Base-by-base conservation (phyloP, 1,140 invertebrate species). In the Micrasema longulum region DNA sequence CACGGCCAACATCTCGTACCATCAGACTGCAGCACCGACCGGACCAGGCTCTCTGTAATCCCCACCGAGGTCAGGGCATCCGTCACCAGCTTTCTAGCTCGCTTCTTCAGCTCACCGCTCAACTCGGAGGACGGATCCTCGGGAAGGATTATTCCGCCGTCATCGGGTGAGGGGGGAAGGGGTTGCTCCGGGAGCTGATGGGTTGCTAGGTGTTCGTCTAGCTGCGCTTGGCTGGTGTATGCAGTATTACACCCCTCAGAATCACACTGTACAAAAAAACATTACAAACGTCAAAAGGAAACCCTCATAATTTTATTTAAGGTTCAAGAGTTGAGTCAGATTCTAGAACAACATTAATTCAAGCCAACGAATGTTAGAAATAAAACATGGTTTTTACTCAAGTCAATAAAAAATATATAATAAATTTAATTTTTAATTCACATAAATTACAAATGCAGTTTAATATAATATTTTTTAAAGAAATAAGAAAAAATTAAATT, bases 11-110 rank as follows among this genome's bases (percentile, higher is more conserved):
- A 36, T 1, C 67, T 48, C 3, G 45, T 22, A 14, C 70, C 71
- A 18, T 76, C 71, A 22, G 67, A 23, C 7, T 62, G 52, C 36
- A 57, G 38, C n/a, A 60, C 43, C 0, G 63, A 73, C 35, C 26
- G n/a, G 18, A 76, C 50, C 36, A 70, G 67, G 2, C 72, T 57
- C 45, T 76, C 74, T 1, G 31, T 67, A 3, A 76, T 43, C 6
- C 74, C 74, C 57, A 76, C 74, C 1, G 70, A 72, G 6, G 50
- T 67, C n/a, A 76, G 48, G 6, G 71, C 70, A 16, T 48, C 74
- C 20, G 67, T 48, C 1, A 76, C 60, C 26, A 76, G 36, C 16
- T 65, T 11, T 11, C 70, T 65, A 2, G 43, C 67, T 26, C 16
- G 43, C 55, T 22, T n/a, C 35, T 23, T 20, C 65, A 36, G 63